Percentiles rank a stretch among this genome's conserved stretches.
phyloP scores from a whole-genome alignment of 2,797 vertebrate species.

The Cossypha polioptera region DNA sequence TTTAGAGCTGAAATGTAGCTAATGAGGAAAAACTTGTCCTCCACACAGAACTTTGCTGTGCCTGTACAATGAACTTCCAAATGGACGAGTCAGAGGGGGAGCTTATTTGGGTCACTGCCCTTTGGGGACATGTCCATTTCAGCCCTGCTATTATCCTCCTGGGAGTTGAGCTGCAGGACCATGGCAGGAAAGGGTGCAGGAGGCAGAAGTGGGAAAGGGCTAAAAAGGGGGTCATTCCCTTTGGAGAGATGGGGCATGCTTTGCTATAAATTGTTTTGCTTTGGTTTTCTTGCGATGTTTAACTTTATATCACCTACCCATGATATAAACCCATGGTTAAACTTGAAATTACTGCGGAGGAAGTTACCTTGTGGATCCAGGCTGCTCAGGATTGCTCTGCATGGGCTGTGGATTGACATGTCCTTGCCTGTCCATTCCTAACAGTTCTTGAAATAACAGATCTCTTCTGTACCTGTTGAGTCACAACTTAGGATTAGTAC shows the following conservation, averaged over 20 bases:
- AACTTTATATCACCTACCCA: not conserved
- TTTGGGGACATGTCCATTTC: not conserved
- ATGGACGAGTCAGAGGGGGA: not conserved
- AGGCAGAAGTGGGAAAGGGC: not conserved
- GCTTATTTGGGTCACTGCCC: not conserved
- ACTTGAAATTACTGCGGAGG: not conserved
- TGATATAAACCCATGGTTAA: not conserved
- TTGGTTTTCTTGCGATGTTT: not conserved
- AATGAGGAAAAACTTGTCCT: not conserved
- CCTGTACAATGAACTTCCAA: not conserved
- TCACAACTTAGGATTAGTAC: not conserved
- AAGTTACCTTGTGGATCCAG: not conserved
- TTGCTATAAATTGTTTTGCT: not conserved
- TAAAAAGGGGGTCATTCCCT: not conserved
- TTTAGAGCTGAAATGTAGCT: not conserved
- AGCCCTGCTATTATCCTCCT: not conserved
- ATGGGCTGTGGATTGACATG: fast-evolving
- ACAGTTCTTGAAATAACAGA: not conserved
- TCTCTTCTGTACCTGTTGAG: not conserved
- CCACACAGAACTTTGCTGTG: not conserved
- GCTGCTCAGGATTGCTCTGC: not conserved
- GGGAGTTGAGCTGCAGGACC: not conserved
- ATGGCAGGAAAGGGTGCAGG: not conserved
- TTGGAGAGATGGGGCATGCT: not conserved
- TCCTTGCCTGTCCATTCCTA: not conserved